Evolutionary conservation across 1,140 invertebrate genomes (phyloP).

Genomic region (Heliothis subflexa): DNA sequence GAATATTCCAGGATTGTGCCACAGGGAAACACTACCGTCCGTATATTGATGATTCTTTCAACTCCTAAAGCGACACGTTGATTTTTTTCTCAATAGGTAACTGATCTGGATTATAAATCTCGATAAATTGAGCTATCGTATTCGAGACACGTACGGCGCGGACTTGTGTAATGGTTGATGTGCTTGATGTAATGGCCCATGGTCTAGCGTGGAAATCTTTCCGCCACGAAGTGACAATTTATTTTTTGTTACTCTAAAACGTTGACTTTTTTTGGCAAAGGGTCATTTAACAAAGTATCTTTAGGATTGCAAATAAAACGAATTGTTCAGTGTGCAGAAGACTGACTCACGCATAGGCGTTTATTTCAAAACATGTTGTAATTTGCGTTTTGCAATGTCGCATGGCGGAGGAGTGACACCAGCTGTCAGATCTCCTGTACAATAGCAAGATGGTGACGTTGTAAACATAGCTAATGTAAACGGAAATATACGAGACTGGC

Average conservation of each 20-base stretch:
- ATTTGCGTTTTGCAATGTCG: constrained; percentile 28
- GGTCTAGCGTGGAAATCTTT: constrained; percentile 33
- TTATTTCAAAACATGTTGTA: constrained; percentile 10
- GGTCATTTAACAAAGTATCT: not conserved
- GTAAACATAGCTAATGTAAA: constrained; percentile 19
- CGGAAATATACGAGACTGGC: not conserved
- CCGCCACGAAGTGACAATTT: not conserved
- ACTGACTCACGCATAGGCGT: constrained; percentile 2
- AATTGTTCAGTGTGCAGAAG: constrained; percentile 1
- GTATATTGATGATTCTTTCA: constrained; percentile 47
- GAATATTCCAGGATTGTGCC: constrained; percentile 64
- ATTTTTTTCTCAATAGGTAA: constrained; percentile 49
- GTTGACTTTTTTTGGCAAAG: not conserved
- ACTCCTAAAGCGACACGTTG: constrained; percentile 43
- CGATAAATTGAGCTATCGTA: constrained; percentile 60
- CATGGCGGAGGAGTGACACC: not conserved
- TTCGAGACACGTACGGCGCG: constrained; percentile 58
- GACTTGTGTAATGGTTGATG: constrained; percentile 47
- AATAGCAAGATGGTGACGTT: constrained; percentile 20
- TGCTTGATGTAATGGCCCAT: constrained; percentile 44
- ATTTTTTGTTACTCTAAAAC: not conserved
- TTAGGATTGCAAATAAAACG: not conserved
- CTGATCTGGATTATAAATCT: constrained; percentile 57
- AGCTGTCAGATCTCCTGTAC: constrained; percentile 29
- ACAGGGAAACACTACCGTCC: constrained; percentile 52